Percentiles rank a stretch among this genome's conserved stretches.
These are phyloP conservation scores for Tapirus indicus DNA, from an alignment of 2,797 vertebrate genomes.

Conservation along the genomic window DNA sequence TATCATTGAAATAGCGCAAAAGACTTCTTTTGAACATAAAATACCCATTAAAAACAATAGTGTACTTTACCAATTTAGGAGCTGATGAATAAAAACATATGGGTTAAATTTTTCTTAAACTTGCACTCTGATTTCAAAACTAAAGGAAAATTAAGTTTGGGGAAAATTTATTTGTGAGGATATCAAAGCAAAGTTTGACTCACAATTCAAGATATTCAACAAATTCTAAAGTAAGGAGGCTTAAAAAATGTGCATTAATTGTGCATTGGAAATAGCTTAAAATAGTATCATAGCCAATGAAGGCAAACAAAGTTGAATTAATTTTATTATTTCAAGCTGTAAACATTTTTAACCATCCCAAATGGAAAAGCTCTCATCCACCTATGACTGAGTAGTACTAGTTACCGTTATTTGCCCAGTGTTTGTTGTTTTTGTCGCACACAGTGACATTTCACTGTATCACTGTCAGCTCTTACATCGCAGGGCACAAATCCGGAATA, in stretches of 20 bases:
- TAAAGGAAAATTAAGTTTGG: conserved; percentile 31
- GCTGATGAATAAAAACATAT: conserved; percentile 56
- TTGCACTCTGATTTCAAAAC: conserved; percentile 59
- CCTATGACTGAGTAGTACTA: not conserved
- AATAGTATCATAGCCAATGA: not conserved
- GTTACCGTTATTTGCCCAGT: not conserved
- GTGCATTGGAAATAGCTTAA: not conserved
- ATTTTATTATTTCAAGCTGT: not conserved
- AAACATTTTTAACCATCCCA: not conserved
- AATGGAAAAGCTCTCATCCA: not conserved
- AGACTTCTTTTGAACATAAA: conserved; percentile 41
- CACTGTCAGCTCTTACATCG: fast-evolving
- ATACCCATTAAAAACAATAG: conserved; percentile 57
- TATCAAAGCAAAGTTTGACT: not conserved
- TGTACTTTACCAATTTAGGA: conserved; percentile 25
- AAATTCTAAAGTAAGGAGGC: not conserved
- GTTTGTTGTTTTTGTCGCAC: not conserved
- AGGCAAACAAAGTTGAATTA: not conserved
- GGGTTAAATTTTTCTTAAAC: conserved; percentile 49
- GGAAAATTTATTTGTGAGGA: not conserved
- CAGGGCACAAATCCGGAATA: not conserved
- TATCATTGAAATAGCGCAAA: conserved; percentile 53
- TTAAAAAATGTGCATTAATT: not conserved
- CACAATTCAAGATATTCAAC: conserved; percentile 1
- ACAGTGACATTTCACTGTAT: not conserved